Percentiles rank a stretch among this genome's conserved stretches.
These are phyloP conservation scores for Microctonus hyperodae DNA, from an alignment of 2,888 invertebrate genomes.

Conservation along the genomic window DNA sequence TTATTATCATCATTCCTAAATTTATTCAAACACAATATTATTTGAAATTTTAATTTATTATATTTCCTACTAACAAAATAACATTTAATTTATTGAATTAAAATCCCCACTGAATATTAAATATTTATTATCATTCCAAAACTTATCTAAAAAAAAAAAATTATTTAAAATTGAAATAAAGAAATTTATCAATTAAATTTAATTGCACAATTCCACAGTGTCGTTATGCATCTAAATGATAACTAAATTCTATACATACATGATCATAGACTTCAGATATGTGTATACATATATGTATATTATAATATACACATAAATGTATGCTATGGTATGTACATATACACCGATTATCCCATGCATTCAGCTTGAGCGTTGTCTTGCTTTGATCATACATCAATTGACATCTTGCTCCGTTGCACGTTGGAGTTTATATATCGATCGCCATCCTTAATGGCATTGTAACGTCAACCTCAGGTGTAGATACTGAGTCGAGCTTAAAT, in stretches of 20 bases:
- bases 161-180: no score
- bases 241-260: conserved; percentile 22
- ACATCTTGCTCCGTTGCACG: conserved; percentile 13
- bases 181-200: conserved; percentile 18
- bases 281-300: conserved; percentile 4
- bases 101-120: no score
- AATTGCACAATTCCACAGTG: conserved; percentile 19
- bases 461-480: not conserved
- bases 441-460: not conserved
- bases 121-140: no score
- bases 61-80: no score
- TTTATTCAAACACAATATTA: no score
- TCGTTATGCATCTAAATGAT: conserved; percentile 27
- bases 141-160: no score
- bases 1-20: no score
- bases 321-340: not conserved
- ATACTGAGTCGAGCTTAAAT: not conserved
- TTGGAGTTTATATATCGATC: not conserved
- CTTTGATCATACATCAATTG: conserved; percentile 26
- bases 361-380: conserved; percentile 21
- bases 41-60: no score
- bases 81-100: no score
- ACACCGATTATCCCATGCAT: conserved; percentile 17
- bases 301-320: no score
- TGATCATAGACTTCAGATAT: not conserved